Evolutionary conservation across 2,888 invertebrate species (phyloP), one percentile per base, ranked within the genome.

Genomic region (Elysia crispata): DNA sequence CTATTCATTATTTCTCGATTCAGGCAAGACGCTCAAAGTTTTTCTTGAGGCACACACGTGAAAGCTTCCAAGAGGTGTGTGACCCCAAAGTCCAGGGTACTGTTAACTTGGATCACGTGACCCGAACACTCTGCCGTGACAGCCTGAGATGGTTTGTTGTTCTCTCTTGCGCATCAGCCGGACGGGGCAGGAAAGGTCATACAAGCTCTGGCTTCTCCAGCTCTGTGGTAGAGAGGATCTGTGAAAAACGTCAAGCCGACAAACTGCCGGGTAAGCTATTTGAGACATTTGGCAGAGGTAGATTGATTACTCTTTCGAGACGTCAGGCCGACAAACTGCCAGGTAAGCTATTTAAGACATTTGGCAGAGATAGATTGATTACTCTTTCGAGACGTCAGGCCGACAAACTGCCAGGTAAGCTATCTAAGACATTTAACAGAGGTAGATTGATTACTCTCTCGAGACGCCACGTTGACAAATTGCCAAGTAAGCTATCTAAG

Each of bases 151-250:
- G 97, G 93, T 99, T 99, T 92, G 97, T 99, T 76, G 96, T 95
- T 81, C 99, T 98, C 94, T 99, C 98, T 60, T 98, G 97, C 66
- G 96, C 99, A 80, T 97, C 97, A 60, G 98, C 98, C 93, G 99
- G 98, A 20, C 95, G 98, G 86, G 99, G 98, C 82, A 98, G 98
- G 93, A 95, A 96, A 76, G 98, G 99, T 3, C 99, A 99, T 93
- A 94, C 96, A 82, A 99, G 98, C 93, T 99, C 99, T 92, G 99
- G 98, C 77, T 94, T 96, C 87, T 98, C 98, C 77, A 99, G 99
- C 93, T 98, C 98, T 0, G 96, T 95, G 66, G 98, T 99, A 98
- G 99, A 99, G 93, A 95, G 99, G 84, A 95, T 98, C 84, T 96
- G 96, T 91, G 98, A 98, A 93, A 94, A 94, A 82, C 95, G 98